phyloP scores from a whole-genome alignment of 2,888 invertebrate genomes.

The Tipula unca region DNA sequence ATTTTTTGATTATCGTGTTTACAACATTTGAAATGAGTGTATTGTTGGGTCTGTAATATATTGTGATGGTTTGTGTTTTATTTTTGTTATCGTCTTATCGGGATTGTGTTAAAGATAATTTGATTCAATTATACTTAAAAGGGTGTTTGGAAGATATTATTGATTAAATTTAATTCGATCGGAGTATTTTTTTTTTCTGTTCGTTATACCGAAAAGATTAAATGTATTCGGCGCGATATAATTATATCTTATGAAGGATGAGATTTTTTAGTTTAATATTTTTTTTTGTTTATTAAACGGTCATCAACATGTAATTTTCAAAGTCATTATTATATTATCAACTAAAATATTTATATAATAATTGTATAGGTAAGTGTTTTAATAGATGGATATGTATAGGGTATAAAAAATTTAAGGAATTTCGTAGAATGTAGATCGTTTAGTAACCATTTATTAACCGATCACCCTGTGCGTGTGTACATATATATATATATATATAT shows the following conservation, averaged over 20 bases:
- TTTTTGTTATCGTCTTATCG: neutral
- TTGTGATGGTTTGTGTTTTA: neutral
- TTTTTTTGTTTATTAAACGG: conserved; percentile 16
- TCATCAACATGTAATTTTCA: conserved; percentile 18
- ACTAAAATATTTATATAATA: neutral
- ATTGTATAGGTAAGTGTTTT: neutral
- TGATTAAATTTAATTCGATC: conserved; percentile 14
- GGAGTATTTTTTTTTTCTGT: neutral
- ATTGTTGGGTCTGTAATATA: neutral
- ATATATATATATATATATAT: no score
- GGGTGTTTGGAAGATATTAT: neutral
- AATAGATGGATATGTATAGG: neutral
- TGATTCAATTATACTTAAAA: neutral
- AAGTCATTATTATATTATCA: conserved; percentile 20
- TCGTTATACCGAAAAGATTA: neutral
- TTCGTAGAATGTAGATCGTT: neutral
- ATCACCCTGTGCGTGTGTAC: neutral
- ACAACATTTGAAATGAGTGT: conserved; percentile 1
- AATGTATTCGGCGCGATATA: neutral
- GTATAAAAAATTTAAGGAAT: neutral
- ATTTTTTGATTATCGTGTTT: conserved; percentile 19
- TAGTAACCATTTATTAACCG: neutral
- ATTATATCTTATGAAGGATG: neutral
- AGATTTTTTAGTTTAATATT: neutral
- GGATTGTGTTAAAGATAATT: conserved; percentile 8